Percentiles rank a stretch among this genome's conserved stretches.
Conservation (phyloP, 2,113 vertebrate genomes). For the Pollimyrus isidori region DNA sequence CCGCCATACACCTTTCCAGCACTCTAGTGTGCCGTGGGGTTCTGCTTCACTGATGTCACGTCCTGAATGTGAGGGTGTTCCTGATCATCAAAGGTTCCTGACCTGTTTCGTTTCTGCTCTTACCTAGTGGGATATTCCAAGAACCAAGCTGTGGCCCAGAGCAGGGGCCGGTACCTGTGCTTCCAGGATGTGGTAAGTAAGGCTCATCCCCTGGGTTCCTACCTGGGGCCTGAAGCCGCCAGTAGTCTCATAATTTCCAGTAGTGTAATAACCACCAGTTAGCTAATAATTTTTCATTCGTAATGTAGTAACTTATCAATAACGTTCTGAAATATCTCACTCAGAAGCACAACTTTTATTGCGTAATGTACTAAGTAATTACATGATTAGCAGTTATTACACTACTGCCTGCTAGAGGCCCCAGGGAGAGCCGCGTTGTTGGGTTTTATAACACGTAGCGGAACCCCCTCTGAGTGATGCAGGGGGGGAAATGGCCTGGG, state of each 20-base stretch:
- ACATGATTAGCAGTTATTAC: not conserved
- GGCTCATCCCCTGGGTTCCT: not conserved
- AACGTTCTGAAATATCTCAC: not conserved
- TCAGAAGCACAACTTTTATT: not conserved
- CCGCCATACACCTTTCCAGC: not conserved
- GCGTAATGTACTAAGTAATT: not conserved
- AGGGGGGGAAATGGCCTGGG: not conserved
- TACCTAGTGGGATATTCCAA: conserved; percentile 88
- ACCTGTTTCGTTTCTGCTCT: conserved; percentile 24
- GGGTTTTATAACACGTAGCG: not conserved
- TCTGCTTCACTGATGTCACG: not conserved
- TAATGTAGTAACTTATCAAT: not conserved
- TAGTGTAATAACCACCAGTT: too few relatives aligned
- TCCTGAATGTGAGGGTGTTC: not conserved
- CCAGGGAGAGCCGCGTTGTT: not conserved
- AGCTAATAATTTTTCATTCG: not conserved
- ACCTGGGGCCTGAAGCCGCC: not conserved
- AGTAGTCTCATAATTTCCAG: not conserved
- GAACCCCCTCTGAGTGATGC: not conserved
- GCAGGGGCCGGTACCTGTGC: conserved; percentile 78
- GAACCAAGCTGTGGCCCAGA: conserved; percentile 82
- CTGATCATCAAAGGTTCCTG: not conserved
- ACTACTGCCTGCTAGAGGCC: not conserved
- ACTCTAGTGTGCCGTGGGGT: not conserved
- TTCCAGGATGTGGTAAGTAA: conserved; percentile 92